Evolutionary conservation across 2,113 vertebrate genomes (phyloP).

Genomic region (Alaudala cheleensis): DNA sequence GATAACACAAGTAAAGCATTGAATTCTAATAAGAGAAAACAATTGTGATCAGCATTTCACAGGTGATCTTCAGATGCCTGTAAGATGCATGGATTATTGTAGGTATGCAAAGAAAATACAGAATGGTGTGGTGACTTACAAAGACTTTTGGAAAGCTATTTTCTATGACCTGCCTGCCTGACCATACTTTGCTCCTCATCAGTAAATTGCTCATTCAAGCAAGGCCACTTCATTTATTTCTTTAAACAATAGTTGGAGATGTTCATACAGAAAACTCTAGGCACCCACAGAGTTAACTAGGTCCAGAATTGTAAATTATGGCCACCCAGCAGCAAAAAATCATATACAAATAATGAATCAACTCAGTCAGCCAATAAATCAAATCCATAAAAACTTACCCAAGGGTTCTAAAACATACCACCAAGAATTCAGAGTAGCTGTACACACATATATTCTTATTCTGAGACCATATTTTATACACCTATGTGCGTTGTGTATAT

Average conservation of each 20-base stretch:
- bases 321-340: slow-evolving; percentile 47
- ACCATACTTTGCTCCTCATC: neutral
- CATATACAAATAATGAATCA: slow-evolving; percentile 53
- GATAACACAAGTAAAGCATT: neutral
- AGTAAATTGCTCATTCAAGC: slow-evolving; percentile 8
- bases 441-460: neutral
- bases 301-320: slow-evolving; percentile 29
- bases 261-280: neutral
- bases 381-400: slow-evolving; percentile 46
- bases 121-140: neutral
- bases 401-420: slow-evolving; percentile 39
- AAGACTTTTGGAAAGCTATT: neutral
- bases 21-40: neutral
- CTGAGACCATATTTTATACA: slow-evolving; percentile 20
- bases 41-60: neutral
- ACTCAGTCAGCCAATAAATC: slow-evolving; percentile 31
- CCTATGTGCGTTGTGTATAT: neutral
- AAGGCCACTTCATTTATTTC: slow-evolving; percentile 33
- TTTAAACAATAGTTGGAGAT: slow-evolving; percentile 22
- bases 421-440: neutral
- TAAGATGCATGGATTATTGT: neutral
- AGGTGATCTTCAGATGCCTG: neutral
- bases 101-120: neutral
- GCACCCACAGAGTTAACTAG: slow-evolving; percentile 36
- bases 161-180: neutral